These are phyloP conservation scores for Pediacus dermestoides DNA, from an alignment of 2,888 invertebrate genomes.

Conservation along the genomic window DNA sequence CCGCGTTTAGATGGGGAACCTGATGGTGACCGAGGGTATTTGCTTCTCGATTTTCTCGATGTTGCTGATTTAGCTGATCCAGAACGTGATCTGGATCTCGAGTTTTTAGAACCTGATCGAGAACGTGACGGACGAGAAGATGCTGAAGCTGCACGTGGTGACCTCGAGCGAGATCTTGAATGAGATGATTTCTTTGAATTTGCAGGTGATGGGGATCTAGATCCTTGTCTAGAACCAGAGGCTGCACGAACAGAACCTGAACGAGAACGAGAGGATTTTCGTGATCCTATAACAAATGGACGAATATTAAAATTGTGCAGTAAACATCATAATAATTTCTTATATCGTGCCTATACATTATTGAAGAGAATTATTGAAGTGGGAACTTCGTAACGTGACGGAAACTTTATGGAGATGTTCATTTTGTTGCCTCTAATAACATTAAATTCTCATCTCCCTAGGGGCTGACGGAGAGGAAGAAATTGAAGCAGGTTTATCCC, in stretches of 20 bases:
- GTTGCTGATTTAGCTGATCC: conserved; percentile 23
- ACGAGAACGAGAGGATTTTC: conserved; percentile 21
- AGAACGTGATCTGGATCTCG: conserved; percentile 36
- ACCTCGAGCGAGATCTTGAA: conserved; percentile 19
- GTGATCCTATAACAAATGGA: no score
- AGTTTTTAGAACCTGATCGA: conserved; percentile 16
- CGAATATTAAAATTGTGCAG: no score
- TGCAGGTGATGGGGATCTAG: conserved; percentile 17
- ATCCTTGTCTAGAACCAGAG: conserved; percentile 20
- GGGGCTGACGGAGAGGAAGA: no score
- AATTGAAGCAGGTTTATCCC: no score
- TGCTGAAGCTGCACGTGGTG: conserved; percentile 29
- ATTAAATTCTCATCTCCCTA: no score
- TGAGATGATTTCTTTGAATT: conserved; percentile 8
- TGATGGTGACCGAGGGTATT: conserved; percentile 27
- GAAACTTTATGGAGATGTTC: no score
- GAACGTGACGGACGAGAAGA: conserved; percentile 18
- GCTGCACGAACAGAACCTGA: conserved; percentile 24
- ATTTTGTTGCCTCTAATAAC: no score
- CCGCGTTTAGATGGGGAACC: conserved; percentile 24
- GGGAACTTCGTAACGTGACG: no score
- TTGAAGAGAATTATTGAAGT: no score
- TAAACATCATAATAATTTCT: no score
- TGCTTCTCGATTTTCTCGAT: conserved; percentile 26
- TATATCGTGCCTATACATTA: no score